Conservation (phyloP, 2,113 vertebrate genomes). For the Rhadina sibilatrix region DNA sequence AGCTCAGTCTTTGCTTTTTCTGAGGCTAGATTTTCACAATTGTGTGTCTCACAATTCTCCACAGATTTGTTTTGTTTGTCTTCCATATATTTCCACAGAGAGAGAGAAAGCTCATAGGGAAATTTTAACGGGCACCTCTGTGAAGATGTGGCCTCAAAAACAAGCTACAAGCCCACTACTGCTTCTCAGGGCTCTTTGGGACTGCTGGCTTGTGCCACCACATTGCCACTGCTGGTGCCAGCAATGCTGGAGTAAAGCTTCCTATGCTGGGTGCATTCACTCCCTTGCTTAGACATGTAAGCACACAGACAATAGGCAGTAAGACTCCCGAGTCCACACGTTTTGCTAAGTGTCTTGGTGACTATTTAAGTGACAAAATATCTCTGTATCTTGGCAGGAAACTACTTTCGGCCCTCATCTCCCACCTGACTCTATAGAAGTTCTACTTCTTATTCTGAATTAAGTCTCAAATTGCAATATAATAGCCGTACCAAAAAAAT, state of each 20-base stretch:
- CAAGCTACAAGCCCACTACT: not conserved
- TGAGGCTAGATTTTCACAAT: not conserved
- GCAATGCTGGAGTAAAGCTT: not conserved
- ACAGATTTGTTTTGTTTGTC: not conserved
- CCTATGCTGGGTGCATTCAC: not conserved
- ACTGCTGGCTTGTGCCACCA: not conserved
- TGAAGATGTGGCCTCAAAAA: not conserved
- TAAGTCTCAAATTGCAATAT: not conserved
- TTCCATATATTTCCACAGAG: not conserved
- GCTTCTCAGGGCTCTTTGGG: not conserved
- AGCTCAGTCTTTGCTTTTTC: not conserved
- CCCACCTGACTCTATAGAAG: not conserved
- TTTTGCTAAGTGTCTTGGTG: not conserved
- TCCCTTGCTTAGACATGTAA: not conserved
- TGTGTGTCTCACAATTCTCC: not conserved
- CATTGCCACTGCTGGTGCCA: not conserved
- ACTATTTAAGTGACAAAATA: not conserved
- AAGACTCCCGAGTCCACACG: not conserved
- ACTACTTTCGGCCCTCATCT: not conserved
- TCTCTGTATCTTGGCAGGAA: not conserved
- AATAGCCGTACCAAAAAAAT: not conserved
- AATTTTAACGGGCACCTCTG: not conserved
- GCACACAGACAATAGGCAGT: not conserved
- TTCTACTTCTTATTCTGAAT: not conserved
- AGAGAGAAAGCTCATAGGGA: not conserved